Base-by-base conservation (phyloP, 1,140 invertebrate genomes). In the Sycophila sp. region DNA sequence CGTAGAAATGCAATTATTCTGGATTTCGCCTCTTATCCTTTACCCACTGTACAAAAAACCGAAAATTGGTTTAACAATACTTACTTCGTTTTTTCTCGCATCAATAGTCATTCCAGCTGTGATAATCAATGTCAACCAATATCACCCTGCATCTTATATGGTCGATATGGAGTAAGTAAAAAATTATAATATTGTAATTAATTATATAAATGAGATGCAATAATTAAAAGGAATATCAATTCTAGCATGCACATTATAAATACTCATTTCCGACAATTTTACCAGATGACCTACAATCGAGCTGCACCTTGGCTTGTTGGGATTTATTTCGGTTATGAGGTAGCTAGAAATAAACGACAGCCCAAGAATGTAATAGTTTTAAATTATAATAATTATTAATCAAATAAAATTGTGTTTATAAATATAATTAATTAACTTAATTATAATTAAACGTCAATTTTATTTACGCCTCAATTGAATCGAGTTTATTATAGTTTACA, bases 1-100 rank as follows among this genome's bases (percentile, higher is more conserved):
- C 2, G 78, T 81, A 7, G 84, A 86, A 69, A 85, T 82, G 80
- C 85, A 86, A 47, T 62, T 85, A 4, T 83, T 76, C 55, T 68
- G 79, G 34, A 26, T 82, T 19, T 79, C 83, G 19, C 85, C 85
- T 34, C 7, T 85, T 8, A 75, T 85, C 58, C 69, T 85, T 0
- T 75, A 80, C 32, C 73, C 79, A 0, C 69, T 86, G 26, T 45
- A 38, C 7, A 76, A 73, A 49, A 73, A 47, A 40, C 75, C 76
- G 7, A 76, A 66, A 66, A 28, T 73, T 2, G 76, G 77, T 22
- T 22, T 74, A 10, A 24, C 45, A 34, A 73, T 78, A 8, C n/a
- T 22, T n/a, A 1, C 2, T 1, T 3, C 2, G 0, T 13, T 58
- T 13, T 0, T 30, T 13, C 13, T 19, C 3, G 17, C 7, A 17